Conservation (phyloP, 2,113 vertebrate species). For the Mungos mungo region DNA sequence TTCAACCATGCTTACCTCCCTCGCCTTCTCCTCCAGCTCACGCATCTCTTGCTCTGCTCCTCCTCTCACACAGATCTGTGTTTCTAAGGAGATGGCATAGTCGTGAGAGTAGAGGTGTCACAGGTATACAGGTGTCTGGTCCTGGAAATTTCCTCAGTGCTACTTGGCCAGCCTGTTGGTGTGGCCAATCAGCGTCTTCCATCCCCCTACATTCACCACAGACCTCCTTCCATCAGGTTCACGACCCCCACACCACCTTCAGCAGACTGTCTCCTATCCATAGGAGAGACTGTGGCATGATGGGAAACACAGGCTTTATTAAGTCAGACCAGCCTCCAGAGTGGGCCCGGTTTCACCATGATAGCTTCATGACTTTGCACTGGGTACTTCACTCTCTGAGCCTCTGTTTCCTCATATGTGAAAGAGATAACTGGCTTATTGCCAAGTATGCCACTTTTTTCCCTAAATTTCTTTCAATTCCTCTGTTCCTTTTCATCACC, state of each 20-base stretch:
- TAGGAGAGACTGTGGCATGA: background rate
- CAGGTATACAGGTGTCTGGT: no score
- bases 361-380: background rate
- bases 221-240: background rate
- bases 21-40: background rate
- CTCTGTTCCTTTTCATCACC: background rate
- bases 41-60: background rate
- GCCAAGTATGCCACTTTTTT: background rate
- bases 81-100: background rate
- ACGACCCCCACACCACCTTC: background rate
- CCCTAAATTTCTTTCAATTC: background rate
- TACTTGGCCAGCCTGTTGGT: background rate
- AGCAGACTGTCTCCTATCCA: background rate
- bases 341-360: background rate
- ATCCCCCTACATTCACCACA: background rate
- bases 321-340: background rate
- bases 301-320: background rate
- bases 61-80: background rate
- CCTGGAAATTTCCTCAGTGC: background rate
- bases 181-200: background rate
- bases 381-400: background rate
- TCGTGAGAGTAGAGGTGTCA: background rate
- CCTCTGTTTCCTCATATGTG: background rate
- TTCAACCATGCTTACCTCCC: background rate
- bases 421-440: background rate